Base-by-base conservation (phyloP, 2,797 vertebrate genomes). In the Anomalospiza imberbis region DNA sequence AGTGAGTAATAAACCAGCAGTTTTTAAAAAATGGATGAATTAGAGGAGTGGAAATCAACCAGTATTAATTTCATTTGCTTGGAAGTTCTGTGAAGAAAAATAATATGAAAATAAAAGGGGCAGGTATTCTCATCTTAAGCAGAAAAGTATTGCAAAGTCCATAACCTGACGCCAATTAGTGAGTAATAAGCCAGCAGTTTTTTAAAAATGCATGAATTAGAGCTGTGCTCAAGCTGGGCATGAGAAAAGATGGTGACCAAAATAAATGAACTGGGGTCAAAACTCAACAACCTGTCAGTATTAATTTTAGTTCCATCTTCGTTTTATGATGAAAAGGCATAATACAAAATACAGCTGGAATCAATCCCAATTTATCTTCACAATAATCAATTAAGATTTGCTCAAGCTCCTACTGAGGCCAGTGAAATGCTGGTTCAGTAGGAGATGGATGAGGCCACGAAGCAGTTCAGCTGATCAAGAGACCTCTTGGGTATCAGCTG, bases 201-300 rank as follows among this genome's bases (percentile, higher is more conserved):
- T 79, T 15, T 1, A 53, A 92, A 74, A 65, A 54, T 14, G 12
- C 4, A 73, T 29, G 17, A 89, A 82, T 71, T 58, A 58, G 48
- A 78, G 44, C 50, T 85, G 51, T 28, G 61, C 38, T 92, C 75
- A 80, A 92, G 57, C 50, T 80, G 77, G 28, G 75, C 78, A 80
- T 40, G 47, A 95, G 89, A 97, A 88, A 93, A 94, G 68, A 51
- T 1, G 1, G 44, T 42, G 68, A 83, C 44, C 54, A 88, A 94
- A 94, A 87, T 89, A 95, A 87, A 96, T 81, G 65, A 77, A 57
- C 44, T 38, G 26, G 21, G 61, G 78, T 85, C 75, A 75, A 92
- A 93, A 94, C 75, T 94, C 75, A 94, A 93, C 70, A 45, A 89
- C 67, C 40, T 85, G 61, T 71, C 81, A 51, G 60, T 62, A 85